Conservation (phyloP, 2,113 vertebrate genomes). For the Donacobius atricapilla region DNA sequence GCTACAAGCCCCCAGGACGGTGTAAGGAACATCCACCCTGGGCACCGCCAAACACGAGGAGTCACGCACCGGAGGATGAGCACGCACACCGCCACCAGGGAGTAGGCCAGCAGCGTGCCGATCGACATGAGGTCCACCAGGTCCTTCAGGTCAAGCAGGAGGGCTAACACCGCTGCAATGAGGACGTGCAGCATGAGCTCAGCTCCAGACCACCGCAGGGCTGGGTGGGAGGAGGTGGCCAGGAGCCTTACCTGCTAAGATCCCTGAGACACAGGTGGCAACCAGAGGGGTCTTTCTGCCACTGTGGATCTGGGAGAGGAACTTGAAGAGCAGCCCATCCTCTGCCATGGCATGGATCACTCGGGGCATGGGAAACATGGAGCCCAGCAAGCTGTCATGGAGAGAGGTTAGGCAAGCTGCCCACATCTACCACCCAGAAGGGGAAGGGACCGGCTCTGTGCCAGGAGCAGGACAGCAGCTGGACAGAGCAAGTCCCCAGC, state of each 20-base stretch:
- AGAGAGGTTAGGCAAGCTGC: neutral
- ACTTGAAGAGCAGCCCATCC: conserved; percentile 88
- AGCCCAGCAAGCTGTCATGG: conserved; percentile 84
- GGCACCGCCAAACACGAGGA: fast-evolving
- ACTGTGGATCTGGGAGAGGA: conserved; percentile 78
- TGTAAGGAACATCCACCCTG: neutral
- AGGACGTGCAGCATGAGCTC: neutral
- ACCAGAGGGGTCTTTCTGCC: conserved; percentile 86
- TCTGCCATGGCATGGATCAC: conserved; percentile 97
- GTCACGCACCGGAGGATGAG: conserved; percentile 90
- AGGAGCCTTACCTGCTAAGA: conserved; percentile 79
- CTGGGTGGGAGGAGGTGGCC: fast-evolving
- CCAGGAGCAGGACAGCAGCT: neutral
- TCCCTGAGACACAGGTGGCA: conserved; percentile 86
- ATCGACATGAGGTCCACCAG: conserved; percentile 98
- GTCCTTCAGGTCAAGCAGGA: conserved; percentile 87
- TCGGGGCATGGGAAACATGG: conserved; percentile 97
- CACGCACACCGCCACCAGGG: conserved; percentile 90
- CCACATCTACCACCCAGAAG: neutral
- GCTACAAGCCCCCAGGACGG: fast-evolving
- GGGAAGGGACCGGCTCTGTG: neutral
- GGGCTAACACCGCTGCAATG: conserved; percentile 87
- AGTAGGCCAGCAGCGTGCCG: conserved; percentile 92
- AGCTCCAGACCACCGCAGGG: fast-evolving
- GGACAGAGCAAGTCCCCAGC: neutral